Evolutionary conservation across 2,797 vertebrate species (phyloP), one percentile per base, ranked within the genome.

Genomic region (Myoxocephalus aenaeus): DNA sequence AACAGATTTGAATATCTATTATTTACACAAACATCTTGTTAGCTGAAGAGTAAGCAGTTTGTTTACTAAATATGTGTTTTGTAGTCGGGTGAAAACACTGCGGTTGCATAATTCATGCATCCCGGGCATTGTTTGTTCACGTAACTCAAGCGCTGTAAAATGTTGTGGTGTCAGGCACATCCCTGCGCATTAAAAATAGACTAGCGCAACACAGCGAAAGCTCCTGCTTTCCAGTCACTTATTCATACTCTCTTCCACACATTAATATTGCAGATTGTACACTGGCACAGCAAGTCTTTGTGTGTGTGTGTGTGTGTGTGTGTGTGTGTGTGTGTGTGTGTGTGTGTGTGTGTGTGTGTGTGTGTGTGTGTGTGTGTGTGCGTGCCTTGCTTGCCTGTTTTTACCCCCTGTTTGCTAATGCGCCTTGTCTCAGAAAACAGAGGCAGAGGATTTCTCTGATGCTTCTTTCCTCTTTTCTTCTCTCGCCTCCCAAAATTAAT

Each of bases 111-210:
- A 96, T 96, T 94, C 92, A 96, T 91, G 75, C 50, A 22, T 64
- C 57, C 73, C 62, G 65, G 51, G 58, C 79, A 79, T 91, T 95
- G 91, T 94, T 94, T 93, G 94, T 85, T 90, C 76, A 57, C 75
- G 34, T 74, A 86, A 92, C 80, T 86, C 74, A 58, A 88, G 89
- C 86, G 70, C 82, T 62, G 84, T 80, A 92, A 95, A 94, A 88
- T 91, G 94, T 90, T 90, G 92, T 73, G 80, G 85, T 88, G 92
- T 93, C 89, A 75, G 82, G 69, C 88, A 75, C 86, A 90, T 93
- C 93, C 93, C 93, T 6, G 66, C 83, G 38, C 94, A 95, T 96
- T 93, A 95, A 96, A 96, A 94, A 95, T 95, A 95, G 79, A 95
- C 91, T 46, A 84, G 74, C 13, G 88, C 86, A 93, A 89, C 80